A percentile compares a stretch with the other conserved stretches of the same genome.
Conservation (phyloP, 1,140 invertebrate species). For the Gonioctena quinquepunctata region DNA sequence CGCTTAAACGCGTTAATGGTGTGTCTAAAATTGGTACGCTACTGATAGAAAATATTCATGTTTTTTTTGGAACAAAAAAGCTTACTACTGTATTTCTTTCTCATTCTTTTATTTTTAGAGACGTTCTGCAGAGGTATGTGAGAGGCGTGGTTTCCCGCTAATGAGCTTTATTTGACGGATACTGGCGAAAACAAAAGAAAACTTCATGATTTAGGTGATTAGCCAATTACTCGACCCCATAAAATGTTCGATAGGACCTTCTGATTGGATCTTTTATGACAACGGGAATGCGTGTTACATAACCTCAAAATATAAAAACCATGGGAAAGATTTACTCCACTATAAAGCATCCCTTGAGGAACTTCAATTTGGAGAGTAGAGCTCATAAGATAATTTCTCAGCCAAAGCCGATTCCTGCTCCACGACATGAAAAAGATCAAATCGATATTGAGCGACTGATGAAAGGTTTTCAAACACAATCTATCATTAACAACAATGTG, state of each 20-base stretch:
- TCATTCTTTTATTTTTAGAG: slow-evolving; percentile 18
- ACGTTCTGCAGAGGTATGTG: slow-evolving; percentile 5
- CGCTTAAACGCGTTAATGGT: no score
- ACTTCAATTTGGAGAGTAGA: slow-evolving; percentile 73
- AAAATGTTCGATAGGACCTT: background rate
- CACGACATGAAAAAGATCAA: slow-evolving; percentile 62
- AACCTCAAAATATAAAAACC: slow-evolving; percentile 27
- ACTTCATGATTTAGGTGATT: background rate
- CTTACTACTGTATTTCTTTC: slow-evolving; percentile 19
- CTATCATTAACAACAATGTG: background rate
- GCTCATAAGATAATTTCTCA: slow-evolving; percentile 68
- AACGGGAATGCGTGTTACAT: background rate
- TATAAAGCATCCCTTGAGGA: slow-evolving; percentile 58
- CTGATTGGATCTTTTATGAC: background rate
- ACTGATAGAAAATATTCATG: slow-evolving; percentile 18
- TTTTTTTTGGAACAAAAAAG: slow-evolving; percentile 22
- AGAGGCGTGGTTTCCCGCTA: slow-evolving; percentile 7
- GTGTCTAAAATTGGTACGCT: background rate
- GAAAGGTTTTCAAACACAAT: slow-evolving; percentile 56
- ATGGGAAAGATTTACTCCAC: slow-evolving; percentile 62
- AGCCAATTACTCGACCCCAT: slow-evolving; percentile 2
- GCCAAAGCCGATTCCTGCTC: slow-evolving; percentile 69
- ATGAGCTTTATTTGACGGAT: background rate
- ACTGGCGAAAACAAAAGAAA: slow-evolving; percentile 6
- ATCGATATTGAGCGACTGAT: slow-evolving; percentile 66